phyloP scores from a whole-genome alignment of 2,888 invertebrate genomes.

The Axea sp. region DNA sequence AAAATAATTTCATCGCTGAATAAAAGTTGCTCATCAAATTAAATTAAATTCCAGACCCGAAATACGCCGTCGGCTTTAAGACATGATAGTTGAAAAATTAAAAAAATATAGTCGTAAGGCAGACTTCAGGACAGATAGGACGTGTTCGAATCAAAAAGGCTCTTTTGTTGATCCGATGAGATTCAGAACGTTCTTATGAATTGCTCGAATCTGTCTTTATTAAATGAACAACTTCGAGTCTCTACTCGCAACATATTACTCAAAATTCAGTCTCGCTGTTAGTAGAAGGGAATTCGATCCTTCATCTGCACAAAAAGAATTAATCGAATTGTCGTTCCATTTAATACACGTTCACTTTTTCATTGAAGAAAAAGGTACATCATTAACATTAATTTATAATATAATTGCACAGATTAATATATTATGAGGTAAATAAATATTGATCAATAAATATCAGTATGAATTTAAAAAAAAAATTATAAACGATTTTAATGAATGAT shows the following conservation, averaged over 20 bases:
- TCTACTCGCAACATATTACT: constrained; percentile 29
- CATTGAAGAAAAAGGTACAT: background rate
- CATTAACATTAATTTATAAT: constrained; percentile 30
- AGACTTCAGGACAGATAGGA: constrained; percentile 20
- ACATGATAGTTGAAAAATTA: constrained; percentile 33
- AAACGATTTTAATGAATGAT: too few species aligned
- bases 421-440: too few species aligned
- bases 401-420: too few species aligned
- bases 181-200: constrained; percentile 16
- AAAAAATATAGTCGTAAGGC: constrained; percentile 23
- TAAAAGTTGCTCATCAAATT: constrained; percentile 4
- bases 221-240: constrained; percentile 18
- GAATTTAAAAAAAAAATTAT: too few species aligned
- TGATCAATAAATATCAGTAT: too few species aligned
- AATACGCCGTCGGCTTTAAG: background rate
- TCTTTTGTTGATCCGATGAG: constrained; percentile 44
- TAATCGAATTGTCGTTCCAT: constrained; percentile 36
- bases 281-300: constrained; percentile 26
- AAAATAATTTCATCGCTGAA: constrained; percentile 9
- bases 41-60: constrained; percentile 18
- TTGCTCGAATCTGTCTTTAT: constrained; percentile 45
- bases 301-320: constrained; percentile 39
- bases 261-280: constrained; percentile 29
- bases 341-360: background rate
- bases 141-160: constrained; percentile 30